Evolutionary conservation across 1,140 invertebrate genomes (phyloP).

Genomic region (Sycophaga agraensis): DNA sequence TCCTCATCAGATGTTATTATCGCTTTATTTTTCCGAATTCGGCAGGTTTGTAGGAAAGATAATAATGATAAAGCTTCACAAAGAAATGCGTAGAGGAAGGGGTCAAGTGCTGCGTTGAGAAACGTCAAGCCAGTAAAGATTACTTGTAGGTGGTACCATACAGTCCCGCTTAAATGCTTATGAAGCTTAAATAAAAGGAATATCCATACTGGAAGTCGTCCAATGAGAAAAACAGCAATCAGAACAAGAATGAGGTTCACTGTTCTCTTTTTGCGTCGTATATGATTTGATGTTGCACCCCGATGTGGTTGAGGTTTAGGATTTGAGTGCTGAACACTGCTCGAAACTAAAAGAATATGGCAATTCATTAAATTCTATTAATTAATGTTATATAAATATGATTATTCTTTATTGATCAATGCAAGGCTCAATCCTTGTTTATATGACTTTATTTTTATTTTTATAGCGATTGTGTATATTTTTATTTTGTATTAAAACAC

Average conservation of each 20-base stretch:
- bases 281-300: constrained; percentile 31
- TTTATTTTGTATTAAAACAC: too few relatives aligned
- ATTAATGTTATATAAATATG: too few relatives aligned
- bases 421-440: too few relatives aligned
- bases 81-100: constrained; percentile 62
- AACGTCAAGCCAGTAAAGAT: constrained; percentile 54
- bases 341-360: constrained; percentile 34
- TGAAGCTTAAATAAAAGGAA: constrained; percentile 54
- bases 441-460: too few relatives aligned
- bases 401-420: too few relatives aligned
- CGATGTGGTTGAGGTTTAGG: neutral
- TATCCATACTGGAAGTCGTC: constrained; percentile 60
- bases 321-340: constrained; percentile 11
- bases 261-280: constrained; percentile 58
- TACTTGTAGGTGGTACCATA: constrained; percentile 56
- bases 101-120: constrained; percentile 59
- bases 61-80: constrained; percentile 51
- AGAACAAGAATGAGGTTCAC: constrained; percentile 59
- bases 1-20: neutral
- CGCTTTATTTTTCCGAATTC: neutral
- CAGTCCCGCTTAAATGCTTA: constrained; percentile 35
- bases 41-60: neutral
- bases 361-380: too few relatives aligned
- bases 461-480: too few relatives aligned
- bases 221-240: constrained; percentile 57